Base-by-base conservation (phyloP, 2,888 invertebrate species). In the Hoplodrina blanda region DNA sequence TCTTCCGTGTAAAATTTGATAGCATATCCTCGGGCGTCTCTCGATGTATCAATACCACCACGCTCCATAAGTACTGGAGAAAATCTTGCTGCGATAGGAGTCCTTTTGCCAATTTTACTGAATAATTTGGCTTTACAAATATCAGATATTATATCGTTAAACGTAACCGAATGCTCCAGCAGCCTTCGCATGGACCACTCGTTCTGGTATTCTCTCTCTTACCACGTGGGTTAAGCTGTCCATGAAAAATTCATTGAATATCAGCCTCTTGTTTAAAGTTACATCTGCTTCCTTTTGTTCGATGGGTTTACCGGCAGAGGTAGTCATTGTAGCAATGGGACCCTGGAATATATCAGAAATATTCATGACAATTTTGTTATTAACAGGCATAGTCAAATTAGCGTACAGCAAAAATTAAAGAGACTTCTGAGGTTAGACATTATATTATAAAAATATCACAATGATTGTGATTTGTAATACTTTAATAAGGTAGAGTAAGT, bases 141-240 rank as follows among this genome's bases (percentile, higher is more conserved):
- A 85, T 97, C 96, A 5, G 96, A 25, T 25, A 25, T 96, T 73
- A 98, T 97, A 88, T 98, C 98, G 84, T 98, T 98, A 98, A 84
- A 98, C 98, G 86, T 97, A 98, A 0, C 98, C 98, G 88, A 98
- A 98, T 5, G 98, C 98, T n/a, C 98, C 98, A 50, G 97, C 98
- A 75, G 98, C 99, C 92, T 99, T 99, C 0, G 99, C 99, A 90
- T 99, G 99, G 0, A 98, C 98, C 0, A 99, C 97, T 80, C 99
- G 96, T 90, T 99, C 99, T 0, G 99, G 99, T 82, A 99, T 99
- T 61, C 99, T 96, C 91, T 99, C 99, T 44, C 98, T 96, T 86
- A 97, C 97, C 85, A 99, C 98, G 88, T 98, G 98, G 0, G 97
- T 96, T 81, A 98, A 91, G 87, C 97, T 97, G 85, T 98, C 98